These are phyloP conservation scores for Anniella stebbinsi DNA, from an alignment of 2,797 vertebrate genomes.

Conservation along the genomic window DNA sequence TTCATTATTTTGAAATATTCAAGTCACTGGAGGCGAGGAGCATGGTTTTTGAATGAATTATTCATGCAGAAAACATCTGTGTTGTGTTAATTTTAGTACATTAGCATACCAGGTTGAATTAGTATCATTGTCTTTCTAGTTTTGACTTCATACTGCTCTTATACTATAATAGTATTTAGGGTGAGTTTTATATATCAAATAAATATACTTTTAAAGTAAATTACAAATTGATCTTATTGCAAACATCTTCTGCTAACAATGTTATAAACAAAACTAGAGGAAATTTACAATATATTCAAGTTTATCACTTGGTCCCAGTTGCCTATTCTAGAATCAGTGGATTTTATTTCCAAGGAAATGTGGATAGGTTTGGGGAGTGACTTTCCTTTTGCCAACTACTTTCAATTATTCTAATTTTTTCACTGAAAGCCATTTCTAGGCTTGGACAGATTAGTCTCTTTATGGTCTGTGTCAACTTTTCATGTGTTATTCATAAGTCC, in stretches of 20 bases:
- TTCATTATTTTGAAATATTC: conserved; percentile 44
- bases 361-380: background rate
- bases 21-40: conserved; percentile 31
- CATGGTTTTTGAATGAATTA: conserved; percentile 58
- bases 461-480: no score
- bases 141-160: conserved; percentile 11
- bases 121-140: conserved; percentile 28
- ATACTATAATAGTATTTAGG: background rate
- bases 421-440: background rate
- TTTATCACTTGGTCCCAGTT: background rate
- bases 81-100: background rate
- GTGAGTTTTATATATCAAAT: no score
- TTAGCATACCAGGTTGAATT: background rate
- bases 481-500: no score
- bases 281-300: background rate
- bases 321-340: background rate
- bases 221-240: no score
- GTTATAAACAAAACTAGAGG: background rate
- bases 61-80: conserved; percentile 48
- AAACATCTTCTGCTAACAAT: background rate
- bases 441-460: no score
- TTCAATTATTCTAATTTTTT: background rate
- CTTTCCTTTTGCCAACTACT: background rate
- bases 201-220: background rate
- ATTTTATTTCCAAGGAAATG: no score